phyloP scores from a whole-genome alignment of 2,797 vertebrate genomes.

The Arremon aurantiirostris region DNA sequence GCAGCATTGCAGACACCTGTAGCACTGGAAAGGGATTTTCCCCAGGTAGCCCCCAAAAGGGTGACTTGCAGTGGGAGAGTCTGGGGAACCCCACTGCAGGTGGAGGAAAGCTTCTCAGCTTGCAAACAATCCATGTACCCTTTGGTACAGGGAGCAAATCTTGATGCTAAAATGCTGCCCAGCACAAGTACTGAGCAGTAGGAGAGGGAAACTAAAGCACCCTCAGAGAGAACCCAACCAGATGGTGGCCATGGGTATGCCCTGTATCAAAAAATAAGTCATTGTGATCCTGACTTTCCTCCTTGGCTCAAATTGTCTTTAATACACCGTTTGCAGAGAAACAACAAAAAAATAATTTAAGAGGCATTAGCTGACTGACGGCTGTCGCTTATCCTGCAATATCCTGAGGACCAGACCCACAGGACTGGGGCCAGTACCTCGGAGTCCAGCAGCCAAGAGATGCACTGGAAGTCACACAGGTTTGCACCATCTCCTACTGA shows the following conservation, averaged over 20 bases:
- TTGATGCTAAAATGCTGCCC: background rate
- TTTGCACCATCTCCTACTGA: background rate
- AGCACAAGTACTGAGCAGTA: background rate
- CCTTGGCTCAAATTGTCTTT: background rate
- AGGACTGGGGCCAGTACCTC: background rate
- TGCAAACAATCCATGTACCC: background rate
- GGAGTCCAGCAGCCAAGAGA: background rate
- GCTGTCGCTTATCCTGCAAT: background rate
- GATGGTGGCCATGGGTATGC: background rate
- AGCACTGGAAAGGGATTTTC: background rate
- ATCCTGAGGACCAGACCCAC: background rate
- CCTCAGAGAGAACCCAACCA: background rate
- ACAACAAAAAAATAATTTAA: background rate
- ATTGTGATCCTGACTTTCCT: background rate
- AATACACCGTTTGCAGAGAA: background rate
- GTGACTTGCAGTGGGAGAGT: background rate
- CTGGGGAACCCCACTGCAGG: background rate
- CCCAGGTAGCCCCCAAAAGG: background rate
- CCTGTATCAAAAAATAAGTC: background rate
- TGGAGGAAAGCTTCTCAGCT: background rate
- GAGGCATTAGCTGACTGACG: background rate
- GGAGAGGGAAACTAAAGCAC: background rate
- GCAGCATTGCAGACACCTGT: background rate
- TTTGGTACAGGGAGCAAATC: background rate
- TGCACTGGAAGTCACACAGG: background rate